These are phyloP conservation scores for Onychomys arenicola DNA, from an alignment of 2,797 vertebrate species.

Conservation along the genomic window DNA sequence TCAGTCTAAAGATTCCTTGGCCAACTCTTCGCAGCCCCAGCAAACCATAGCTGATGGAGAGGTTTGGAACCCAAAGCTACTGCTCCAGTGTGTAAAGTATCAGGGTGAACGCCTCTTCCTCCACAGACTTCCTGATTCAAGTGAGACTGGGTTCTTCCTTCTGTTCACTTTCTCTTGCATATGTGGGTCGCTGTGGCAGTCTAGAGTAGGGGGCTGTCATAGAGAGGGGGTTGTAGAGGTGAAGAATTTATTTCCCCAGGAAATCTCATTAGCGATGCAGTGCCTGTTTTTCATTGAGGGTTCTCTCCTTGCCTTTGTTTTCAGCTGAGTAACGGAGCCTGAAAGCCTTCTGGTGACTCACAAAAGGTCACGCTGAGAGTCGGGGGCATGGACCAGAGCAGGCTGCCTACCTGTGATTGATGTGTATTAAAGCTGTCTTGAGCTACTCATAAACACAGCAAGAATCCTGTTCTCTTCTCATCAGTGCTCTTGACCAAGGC, in stretches of 20 bases:
- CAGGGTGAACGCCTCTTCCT: constrained; percentile 3
- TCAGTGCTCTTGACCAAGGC: constrained; percentile 79
- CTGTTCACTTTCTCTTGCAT: constrained; percentile 56
- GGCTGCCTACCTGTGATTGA: constrained; percentile 80
- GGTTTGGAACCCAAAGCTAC: constrained; percentile 51
- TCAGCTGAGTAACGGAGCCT: constrained; percentile 78
- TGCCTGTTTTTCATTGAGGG: constrained; percentile 83
- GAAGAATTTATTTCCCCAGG: constrained; percentile 84
- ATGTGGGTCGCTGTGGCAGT: constrained; percentile 41
- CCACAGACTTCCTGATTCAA: not conserved
- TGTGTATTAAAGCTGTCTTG: constrained; percentile 79
- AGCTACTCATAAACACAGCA: constrained; percentile 74
- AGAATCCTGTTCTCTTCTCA: constrained; percentile 71
- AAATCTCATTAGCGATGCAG: constrained; percentile 84
- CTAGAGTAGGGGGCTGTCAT: constrained; percentile 61
- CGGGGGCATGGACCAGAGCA: constrained; percentile 66
- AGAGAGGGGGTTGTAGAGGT: constrained; percentile 70
- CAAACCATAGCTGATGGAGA: not conserved
- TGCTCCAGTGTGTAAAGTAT: constrained; percentile 64
- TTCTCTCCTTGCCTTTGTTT: constrained; percentile 80
- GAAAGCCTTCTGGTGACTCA: constrained; percentile 76
- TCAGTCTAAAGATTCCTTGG: constrained; percentile 2
- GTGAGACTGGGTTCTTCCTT: constrained; percentile 27
- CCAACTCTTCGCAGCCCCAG: constrained; percentile 22
- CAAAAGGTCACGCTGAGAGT: constrained; percentile 78